Conservation (phyloP, 2,888 invertebrate genomes). For the Deilephila porcellus region DNA sequence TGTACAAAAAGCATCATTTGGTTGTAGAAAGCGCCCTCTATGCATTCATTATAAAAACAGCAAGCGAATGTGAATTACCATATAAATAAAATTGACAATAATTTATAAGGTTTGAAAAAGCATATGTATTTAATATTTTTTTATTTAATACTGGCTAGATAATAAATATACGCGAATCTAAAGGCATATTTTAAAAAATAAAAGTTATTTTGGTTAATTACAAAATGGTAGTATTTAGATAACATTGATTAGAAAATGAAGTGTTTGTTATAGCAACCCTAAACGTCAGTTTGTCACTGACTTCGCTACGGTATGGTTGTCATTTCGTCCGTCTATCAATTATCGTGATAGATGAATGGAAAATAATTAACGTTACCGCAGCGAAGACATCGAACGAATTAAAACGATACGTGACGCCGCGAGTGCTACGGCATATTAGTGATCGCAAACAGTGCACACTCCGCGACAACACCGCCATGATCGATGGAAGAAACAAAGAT, state of each 20-base stretch:
- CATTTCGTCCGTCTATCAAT: slow-evolving; percentile 78
- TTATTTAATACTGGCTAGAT: no score
- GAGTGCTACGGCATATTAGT: slow-evolving; percentile 57
- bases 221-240: background rate
- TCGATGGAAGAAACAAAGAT: slow-evolving; percentile 85
- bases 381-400: slow-evolving; percentile 61
- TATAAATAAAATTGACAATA: background rate
- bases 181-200: background rate
- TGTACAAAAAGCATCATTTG: background rate
- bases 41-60: background rate
- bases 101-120: background rate
- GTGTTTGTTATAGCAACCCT: slow-evolving; percentile 48
- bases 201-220: background rate
- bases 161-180: no score
- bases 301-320: slow-evolving; percentile 82
- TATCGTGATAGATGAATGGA: slow-evolving; percentile 80
- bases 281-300: slow-evolving; percentile 81
- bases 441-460: slow-evolving; percentile 53
- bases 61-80: background rate
- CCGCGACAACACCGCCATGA: slow-evolving; percentile 76
- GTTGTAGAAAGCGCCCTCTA: background rate
- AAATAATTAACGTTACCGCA: slow-evolving; percentile 77
- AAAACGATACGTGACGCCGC: slow-evolving; percentile 57
- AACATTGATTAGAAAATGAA: background rate
- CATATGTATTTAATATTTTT: no score